Percentiles rank a stretch among this genome's conserved stretches.
Evolutionary conservation across 2,797 vertebrate genomes (phyloP).

Genomic region (Neomorphus geoffroyi): DNA sequence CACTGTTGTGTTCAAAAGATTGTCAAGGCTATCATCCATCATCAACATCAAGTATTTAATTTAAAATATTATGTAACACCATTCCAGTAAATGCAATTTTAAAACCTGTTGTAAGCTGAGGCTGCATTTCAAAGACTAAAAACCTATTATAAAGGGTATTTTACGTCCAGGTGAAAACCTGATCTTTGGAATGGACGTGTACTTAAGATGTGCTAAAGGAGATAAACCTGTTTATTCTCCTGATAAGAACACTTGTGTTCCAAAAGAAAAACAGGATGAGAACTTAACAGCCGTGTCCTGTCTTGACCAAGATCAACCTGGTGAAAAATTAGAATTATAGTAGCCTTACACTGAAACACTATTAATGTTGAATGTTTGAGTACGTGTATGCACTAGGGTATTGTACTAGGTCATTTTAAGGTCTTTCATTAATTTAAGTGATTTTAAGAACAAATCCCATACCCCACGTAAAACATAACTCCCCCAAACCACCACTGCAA

Average conservation of each 20-base stretch:
- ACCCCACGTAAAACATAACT: neutral
- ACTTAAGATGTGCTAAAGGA: neutral
- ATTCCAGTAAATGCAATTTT: neutral
- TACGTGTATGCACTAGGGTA: neutral
- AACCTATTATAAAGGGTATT: neutral
- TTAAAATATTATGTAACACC: neutral
- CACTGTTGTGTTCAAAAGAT: neutral
- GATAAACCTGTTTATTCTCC: neutral
- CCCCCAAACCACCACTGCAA: neutral
- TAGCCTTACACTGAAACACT: neutral
- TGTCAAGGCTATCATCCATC: neutral
- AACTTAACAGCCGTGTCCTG: neutral
- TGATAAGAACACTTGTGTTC: neutral
- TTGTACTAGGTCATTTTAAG: accelerated
- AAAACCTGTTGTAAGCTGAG: neutral
- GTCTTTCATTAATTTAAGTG: neutral
- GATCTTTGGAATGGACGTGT: neutral
- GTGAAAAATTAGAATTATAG: neutral
- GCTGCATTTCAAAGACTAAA: neutral
- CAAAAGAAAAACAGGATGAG: neutral
- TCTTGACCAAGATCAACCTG: neutral
- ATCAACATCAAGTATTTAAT: neutral
- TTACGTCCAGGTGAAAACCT: neutral
- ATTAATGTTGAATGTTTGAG: neutral
- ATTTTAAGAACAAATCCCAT: neutral